Base-by-base conservation (phyloP, 2,888 invertebrate genomes). In the Liodrosophila aerea region DNA sequence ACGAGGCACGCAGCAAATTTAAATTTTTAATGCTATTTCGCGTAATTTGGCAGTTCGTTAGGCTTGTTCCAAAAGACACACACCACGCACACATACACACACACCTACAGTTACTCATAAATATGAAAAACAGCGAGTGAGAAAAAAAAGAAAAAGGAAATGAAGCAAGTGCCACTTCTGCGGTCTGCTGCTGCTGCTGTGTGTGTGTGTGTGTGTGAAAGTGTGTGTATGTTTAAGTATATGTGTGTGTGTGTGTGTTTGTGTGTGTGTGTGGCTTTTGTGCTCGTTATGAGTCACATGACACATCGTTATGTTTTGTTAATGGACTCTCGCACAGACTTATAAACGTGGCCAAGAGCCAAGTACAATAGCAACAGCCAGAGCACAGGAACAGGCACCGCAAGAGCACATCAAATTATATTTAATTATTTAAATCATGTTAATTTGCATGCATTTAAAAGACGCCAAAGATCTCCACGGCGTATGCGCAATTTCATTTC, bases 241-340 rank as follows among this genome's bases (percentile, higher is more conserved):
- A 46, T 37, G 34, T 47, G 8, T 44, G 59, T 52, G 41, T 53
- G 15, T 40, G 49, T 36, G 34, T 51, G 31, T 41, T 49, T 52
- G 54, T 41, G 47, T 49, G 43, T 41, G 27, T 52, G 53, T 64
- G 65, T 43, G 58, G 51, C 52, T 64, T 47, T 52, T 58, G 45
- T 50, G 67, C 66, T 74, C 73, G 71, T 76, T 85, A 75, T 76
- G 80, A 75, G 72, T 78, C 76, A 71, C 76, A 76, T 87, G 86
- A 86, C 87, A 87, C 84, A 85, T 87, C 87, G 87, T 87, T 87
- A 87, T 85, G 86, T 76, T 80, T 82, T 84, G 86, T 87, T 87
- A 86, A 87, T 87, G 85, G 85, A 85, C 82, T 76, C 63, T 59
- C 60, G 60, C 65, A 47, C 50, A 58, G 68, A 47, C 73, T 62